Conservation (phyloP, 2,797 vertebrate genomes). For the Scleropages formosus region DNA sequence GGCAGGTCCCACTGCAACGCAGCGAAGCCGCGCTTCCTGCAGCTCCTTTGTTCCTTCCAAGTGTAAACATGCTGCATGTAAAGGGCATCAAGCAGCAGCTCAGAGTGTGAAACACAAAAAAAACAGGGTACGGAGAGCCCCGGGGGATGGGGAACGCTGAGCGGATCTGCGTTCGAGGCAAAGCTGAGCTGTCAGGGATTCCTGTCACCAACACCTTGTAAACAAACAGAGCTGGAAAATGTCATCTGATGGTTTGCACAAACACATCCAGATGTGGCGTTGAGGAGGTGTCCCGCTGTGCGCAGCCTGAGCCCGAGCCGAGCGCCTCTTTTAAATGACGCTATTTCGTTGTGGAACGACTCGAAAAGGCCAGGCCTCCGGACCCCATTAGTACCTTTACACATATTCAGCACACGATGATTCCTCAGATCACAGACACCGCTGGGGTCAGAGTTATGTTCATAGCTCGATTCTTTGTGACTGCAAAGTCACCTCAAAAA, state of each 20-base stretch:
- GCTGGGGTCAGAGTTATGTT: too few relatives aligned
- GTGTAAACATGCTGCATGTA: conserved; percentile 33
- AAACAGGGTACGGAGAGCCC: conserved; percentile 54
- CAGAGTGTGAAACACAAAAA: conserved; percentile 52
- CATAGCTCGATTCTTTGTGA: too few relatives aligned
- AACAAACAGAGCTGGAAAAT: conserved; percentile 54
- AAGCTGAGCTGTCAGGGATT: conserved; percentile 59
- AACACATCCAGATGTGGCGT: conserved; percentile 40
- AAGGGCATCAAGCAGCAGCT: conserved; percentile 34
- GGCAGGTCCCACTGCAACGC: conserved; percentile 39
- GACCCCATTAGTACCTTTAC: too few relatives aligned
- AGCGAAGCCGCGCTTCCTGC: conserved; percentile 50
- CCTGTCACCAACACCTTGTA: conserved; percentile 60
- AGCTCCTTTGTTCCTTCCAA: conserved; percentile 44
- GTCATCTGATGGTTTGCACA: conserved; percentile 50
- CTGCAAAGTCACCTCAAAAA: too few relatives aligned
- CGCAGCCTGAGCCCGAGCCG: background rate
- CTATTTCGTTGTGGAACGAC: background rate
- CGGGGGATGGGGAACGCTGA: conserved; percentile 54
- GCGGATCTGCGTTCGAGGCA: conserved; percentile 54
- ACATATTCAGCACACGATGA: too few relatives aligned
- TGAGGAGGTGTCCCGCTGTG: conserved; percentile 11
- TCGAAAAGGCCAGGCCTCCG: too few relatives aligned
- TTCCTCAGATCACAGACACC: too few relatives aligned
- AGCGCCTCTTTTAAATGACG: conserved; percentile 17